These are phyloP conservation scores for Poliocrania exsul DNA, from an alignment of 2,797 vertebrate genomes.

Conservation along the genomic window DNA sequence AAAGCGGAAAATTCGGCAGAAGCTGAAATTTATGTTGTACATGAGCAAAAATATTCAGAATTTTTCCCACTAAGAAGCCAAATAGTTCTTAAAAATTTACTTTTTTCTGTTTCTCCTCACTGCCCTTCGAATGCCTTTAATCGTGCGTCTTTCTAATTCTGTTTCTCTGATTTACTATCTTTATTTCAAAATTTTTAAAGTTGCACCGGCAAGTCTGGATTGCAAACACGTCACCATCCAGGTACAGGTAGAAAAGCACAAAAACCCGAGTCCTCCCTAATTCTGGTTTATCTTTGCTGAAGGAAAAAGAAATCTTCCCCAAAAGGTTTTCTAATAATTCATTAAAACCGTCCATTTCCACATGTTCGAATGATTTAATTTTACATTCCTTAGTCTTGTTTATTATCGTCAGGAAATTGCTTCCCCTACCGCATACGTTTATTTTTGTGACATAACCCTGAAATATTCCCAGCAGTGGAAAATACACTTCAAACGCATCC, in stretches of 20 bases:
- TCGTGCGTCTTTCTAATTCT: not conserved
- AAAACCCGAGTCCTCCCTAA: not conserved
- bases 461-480: not conserved
- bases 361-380: not conserved
- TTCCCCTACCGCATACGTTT: not conserved
- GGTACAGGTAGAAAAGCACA: not conserved
- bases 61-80: not conserved
- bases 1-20: not conserved
- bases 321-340: not conserved
- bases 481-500: not conserved
- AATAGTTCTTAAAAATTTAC: not conserved
- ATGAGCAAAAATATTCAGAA: not conserved
- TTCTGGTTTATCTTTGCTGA: not conserved
- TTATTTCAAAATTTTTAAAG: not conserved
- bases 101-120: not conserved
- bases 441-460: not conserved
- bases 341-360: not conserved
- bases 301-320: not conserved
- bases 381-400: not conserved
- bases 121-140: not conserved
- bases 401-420: conserved; percentile 15
- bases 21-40: not conserved
- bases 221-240: not conserved
- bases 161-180: not conserved
- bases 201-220: not conserved